phyloP scores from a whole-genome alignment of 2,888 invertebrate species.

The Autographa pulchrina region DNA sequence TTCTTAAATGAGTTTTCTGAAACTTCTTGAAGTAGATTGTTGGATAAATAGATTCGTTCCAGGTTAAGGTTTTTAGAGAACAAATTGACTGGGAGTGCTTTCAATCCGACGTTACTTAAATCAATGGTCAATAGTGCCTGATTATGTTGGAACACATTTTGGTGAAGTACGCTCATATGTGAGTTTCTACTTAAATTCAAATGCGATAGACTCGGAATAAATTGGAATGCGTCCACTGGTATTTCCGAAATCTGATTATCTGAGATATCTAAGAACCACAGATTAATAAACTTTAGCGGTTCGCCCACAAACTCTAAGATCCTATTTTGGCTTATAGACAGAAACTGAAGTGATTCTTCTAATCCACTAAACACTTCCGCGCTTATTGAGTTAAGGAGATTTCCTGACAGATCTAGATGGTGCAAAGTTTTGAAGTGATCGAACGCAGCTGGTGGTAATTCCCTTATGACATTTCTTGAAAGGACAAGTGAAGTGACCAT shows the following conservation, averaged over 20 bases:
- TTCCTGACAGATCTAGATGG: constrained; percentile 94
- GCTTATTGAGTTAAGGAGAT: constrained; percentile 92
- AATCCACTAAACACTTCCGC: constrained; percentile 94
- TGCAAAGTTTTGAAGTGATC: constrained; percentile 93
- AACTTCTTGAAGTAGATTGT: constrained; percentile 94
- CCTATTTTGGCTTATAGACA: constrained; percentile 93
- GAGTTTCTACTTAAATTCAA: constrained; percentile 94
- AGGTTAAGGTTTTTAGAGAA: constrained; percentile 92
- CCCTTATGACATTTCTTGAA: constrained; percentile 95
- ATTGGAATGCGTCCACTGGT: constrained; percentile 91
- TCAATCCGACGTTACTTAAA: constrained; percentile 93
- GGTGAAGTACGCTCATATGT: constrained; percentile 91
- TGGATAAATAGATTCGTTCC: constrained; percentile 91
- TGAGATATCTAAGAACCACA: constrained; percentile 93
- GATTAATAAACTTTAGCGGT: constrained; percentile 90
- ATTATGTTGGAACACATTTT: constrained; percentile 92
- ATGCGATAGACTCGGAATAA: constrained; percentile 91
- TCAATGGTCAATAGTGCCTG: constrained; percentile 92
- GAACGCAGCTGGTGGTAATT: constrained; percentile 94
- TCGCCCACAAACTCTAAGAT: constrained; percentile 91
- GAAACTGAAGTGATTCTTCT: constrained; percentile 92
- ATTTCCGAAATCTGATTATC: constrained; percentile 94
- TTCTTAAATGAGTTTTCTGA: constrained; percentile 94
- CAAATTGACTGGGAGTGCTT: constrained; percentile 92
- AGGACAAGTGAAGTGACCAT: constrained; percentile 93